Conservation (phyloP, 1,140 invertebrate genomes). For the Drosophila bocki region DNA sequence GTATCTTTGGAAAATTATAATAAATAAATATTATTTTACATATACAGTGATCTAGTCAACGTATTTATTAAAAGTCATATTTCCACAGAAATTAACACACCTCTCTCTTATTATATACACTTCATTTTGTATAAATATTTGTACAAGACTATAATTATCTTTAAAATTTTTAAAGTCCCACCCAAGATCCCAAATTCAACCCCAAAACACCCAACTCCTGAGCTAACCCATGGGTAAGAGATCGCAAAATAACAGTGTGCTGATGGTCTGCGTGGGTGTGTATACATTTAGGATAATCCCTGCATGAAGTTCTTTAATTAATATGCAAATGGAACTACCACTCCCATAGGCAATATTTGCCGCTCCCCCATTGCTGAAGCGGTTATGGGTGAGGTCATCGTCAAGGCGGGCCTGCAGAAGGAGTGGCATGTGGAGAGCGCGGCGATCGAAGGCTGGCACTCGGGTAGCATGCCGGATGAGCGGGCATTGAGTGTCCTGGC, state of each 20-base stretch:
- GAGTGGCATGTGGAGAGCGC: slow-evolving; percentile 95
- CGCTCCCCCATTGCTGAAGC: slow-evolving; percentile 97
- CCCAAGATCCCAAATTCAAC: neutral
- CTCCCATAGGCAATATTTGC: slow-evolving; percentile 92
- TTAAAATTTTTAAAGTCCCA: neutral
- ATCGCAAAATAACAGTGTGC: slow-evolving; percentile 34
- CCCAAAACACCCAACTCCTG: slow-evolving; percentile 5
- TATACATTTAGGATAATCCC: slow-evolving; percentile 16
- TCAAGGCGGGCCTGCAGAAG: slow-evolving; percentile 87
- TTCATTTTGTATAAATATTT: slow-evolving; percentile 25
- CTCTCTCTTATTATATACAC: neutral
- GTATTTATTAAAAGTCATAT: neutral
- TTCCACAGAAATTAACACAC: neutral
- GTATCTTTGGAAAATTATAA: neutral
- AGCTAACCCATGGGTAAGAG: slow-evolving; percentile 20
- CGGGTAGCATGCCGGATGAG: slow-evolving; percentile 91
- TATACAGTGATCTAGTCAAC: neutral
- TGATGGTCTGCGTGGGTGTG: slow-evolving; percentile 86
- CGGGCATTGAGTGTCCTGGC: slow-evolving; percentile 90
- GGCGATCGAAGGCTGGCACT: slow-evolving; percentile 93
- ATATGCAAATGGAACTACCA: slow-evolving; percentile 20
- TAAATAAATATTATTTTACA: neutral
- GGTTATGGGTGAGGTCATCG: slow-evolving; percentile 92
- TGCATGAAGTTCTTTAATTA: slow-evolving; percentile 18
- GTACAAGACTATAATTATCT: neutral